Conservation (phyloP, 1,140 invertebrate species). For the Tetraneura akinire region DNA sequence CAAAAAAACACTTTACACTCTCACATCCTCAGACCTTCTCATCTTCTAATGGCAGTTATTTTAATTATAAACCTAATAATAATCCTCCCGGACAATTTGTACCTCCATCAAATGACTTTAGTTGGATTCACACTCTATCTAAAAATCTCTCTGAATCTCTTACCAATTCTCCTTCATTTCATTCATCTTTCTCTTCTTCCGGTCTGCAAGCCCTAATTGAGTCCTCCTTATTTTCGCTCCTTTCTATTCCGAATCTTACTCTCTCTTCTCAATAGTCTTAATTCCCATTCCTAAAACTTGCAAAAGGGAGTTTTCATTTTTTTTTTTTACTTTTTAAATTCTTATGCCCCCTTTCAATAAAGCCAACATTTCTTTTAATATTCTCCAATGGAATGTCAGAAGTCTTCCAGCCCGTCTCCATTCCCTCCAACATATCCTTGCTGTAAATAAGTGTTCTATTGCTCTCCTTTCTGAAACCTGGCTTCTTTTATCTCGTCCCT, state of each 20-base stretch:
- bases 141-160: slow-evolving; percentile 8
- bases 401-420: background rate
- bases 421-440: background rate
- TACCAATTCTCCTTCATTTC: background rate
- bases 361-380: background rate
- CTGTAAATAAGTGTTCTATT: background rate
- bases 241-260: background rate
- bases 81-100: background rate
- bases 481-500: background rate
- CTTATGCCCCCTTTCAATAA: background rate
- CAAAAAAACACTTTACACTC: too few relatives aligned
- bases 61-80: background rate
- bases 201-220: background rate
- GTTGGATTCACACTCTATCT: background rate
- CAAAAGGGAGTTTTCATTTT: too few relatives aligned
- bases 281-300: too few relatives aligned
- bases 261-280: background rate
- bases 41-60: background rate
- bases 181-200: background rate
- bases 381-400: slow-evolving; percentile 21
- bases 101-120: background rate
- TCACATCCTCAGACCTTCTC: too few relatives aligned
- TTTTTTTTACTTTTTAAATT: too few relatives aligned
- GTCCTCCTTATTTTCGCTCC: background rate
- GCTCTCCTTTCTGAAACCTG: slow-evolving; percentile 11